Evolutionary conservation across 2,113 vertebrate genomes (phyloP), one percentile per base, ranked within the genome.

Genomic region (Micromys minutus): DNA sequence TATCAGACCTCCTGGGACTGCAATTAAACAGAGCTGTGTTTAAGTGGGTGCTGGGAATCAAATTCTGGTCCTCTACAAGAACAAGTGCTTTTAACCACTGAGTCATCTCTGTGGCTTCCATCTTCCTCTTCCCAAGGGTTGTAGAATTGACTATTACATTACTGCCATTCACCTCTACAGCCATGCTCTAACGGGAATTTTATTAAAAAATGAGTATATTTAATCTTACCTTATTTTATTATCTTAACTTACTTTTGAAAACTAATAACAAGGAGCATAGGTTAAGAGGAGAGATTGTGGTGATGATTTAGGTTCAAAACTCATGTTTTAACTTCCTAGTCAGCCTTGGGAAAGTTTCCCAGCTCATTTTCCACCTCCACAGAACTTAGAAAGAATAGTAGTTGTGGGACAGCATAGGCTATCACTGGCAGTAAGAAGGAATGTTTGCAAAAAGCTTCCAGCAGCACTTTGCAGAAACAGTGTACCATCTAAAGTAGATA

Each of bases 161-260:
- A 24, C 39, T 26, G 22, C 16, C 8, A 8, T 83, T 84, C 39
- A 63, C 42, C n/a, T 61, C n/a, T 31, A 3, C 80, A 19, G 15
- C 26, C 39, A 31, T 45, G 21, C 74, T 83, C 81, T 86, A 87
- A 90, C 69, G 76, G 42, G 24, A 81, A 87, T 74, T 93, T 86
- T 94, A 59, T 71, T 72, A 72, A 88, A 47, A 74, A 47, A 34
- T 36, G 59, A 93, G 13, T 74, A 67, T 61, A 63, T 31, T 42
- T n/a, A 69, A 85, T 88, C 85, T 96, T 50, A 50, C 15, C 59
- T 90, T 87, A 36, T 67, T 83, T 86, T 94, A 0, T 50, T n/a
- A 67, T 72, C 3, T 45, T 89, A 93, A 42, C 92, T 93, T 84
- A 63, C 67, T 93, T 59, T 50, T 16, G 39, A 90, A 94, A 69